Conservation (phyloP, 1,140 invertebrate species). For the Neodiprion virginianus region DNA sequence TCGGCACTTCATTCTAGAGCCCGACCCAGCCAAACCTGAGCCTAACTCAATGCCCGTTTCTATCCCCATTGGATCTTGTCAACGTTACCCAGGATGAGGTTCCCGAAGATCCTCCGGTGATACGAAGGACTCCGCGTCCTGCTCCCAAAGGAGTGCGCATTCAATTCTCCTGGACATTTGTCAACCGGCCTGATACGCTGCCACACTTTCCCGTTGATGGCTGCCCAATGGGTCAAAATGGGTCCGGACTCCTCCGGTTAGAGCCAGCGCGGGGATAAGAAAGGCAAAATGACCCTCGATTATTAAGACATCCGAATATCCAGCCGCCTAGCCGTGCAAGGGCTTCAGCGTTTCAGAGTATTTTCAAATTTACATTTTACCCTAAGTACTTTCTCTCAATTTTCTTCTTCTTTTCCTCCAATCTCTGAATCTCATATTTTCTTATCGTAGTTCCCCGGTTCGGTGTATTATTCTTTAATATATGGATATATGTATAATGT, state of each 20-base stretch:
- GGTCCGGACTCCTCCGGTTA: neutral
- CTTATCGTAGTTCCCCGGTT: too few species aligned
- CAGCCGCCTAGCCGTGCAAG: neutral
- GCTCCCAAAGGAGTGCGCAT: neutral
- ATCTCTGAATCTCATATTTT: too few species aligned
- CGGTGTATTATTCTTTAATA: too few species aligned
- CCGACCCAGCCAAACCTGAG: neutral
- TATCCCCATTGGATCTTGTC: slow-evolving; percentile 4
- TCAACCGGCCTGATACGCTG: slow-evolving; percentile 5
- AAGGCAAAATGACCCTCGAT: neutral
- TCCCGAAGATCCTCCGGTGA: neutral
- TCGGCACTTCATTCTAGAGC: neutral
- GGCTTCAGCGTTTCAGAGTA: neutral
- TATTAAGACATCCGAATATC: neutral
- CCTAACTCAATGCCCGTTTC: neutral
- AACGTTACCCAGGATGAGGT: neutral
- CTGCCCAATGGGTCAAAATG: neutral
- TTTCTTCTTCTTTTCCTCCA: neutral
- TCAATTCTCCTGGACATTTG: neutral
- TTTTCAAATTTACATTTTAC: neutral
- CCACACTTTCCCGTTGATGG: neutral
- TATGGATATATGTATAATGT: too few species aligned
- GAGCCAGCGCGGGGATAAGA: neutral
- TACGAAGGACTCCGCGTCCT: neutral
- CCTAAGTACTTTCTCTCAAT: neutral